Conservation (phyloP, 2,888 invertebrate genomes). For the Pogonocherus hispidulus region DNA sequence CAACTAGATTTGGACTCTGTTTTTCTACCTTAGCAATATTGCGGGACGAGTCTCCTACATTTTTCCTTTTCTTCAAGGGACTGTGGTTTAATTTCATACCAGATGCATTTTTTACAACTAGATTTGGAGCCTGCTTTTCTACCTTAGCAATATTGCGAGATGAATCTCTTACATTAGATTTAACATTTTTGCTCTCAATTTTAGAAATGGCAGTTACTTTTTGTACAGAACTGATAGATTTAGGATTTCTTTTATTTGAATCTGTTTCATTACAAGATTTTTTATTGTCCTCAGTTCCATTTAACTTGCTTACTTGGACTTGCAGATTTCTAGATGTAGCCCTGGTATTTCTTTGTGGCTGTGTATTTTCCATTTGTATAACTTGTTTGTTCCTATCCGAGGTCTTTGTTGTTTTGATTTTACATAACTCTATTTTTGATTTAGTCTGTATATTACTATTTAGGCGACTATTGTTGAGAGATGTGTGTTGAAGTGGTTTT, state of each 20-base stretch:
- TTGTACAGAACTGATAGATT: neutral
- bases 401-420: neutral
- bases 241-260: neutral
- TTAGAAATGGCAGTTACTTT: neutral
- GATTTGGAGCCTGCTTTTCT: no score
- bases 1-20: no score
- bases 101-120: no score
- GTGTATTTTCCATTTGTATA: neutral
- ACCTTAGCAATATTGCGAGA: neutral
- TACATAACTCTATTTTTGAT: neutral
- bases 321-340: neutral
- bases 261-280: neutral
- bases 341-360: neutral
- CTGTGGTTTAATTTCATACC: no score
- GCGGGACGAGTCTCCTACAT: no score
- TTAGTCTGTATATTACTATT: neutral
- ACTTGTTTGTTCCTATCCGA: neutral
- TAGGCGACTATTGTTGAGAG: neutral
- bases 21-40: no score
- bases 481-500: constrained; percentile 53
- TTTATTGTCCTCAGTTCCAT: neutral
- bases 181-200: constrained; percentile 6
- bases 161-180: neutral
- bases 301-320: neutral
- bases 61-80: no score